A percentile compares a stretch with the other conserved stretches of the same genome.
phyloP scores from a whole-genome alignment of 2,113 vertebrate species.

The Nansenia antarctica region DNA sequence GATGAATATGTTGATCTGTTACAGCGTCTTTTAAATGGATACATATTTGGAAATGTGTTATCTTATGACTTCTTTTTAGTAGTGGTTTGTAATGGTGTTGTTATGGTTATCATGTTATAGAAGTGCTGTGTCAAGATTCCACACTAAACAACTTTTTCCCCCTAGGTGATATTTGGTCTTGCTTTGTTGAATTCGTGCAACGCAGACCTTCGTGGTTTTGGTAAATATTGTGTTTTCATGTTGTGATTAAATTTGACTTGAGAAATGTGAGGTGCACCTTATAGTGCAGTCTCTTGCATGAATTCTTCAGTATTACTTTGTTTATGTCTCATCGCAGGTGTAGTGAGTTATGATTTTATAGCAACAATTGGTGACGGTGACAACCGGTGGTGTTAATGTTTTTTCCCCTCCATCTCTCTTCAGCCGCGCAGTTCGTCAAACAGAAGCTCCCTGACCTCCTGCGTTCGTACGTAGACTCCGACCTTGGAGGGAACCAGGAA shows the following conservation, averaged over 20 bases:
- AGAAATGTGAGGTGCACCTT: too few species aligned
- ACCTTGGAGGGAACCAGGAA: conserved; percentile 98
- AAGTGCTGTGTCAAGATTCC: too few species aligned
- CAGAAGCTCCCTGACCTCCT: conserved; percentile 98
- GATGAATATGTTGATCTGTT: neutral
- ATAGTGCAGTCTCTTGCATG: too few species aligned
- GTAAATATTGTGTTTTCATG: conserved; percentile 75
- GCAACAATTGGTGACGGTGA: too few species aligned
- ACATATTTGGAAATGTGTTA: neutral
- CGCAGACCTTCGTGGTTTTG: conserved; percentile 93
- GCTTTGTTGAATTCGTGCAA: conserved; percentile 95
- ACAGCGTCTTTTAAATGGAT: too few species aligned
- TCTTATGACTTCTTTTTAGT: neutral
- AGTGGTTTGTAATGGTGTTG: too few species aligned
- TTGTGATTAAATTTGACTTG: neutral
- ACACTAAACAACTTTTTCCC: too few species aligned
- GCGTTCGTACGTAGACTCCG: conserved; percentile 97
- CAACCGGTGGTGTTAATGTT: too few species aligned
- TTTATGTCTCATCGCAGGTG: too few species aligned
- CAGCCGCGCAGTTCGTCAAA: conserved; percentile 96
- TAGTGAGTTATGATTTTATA: too few species aligned
- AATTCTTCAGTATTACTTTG: too few species aligned
- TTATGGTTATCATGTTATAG: too few species aligned
- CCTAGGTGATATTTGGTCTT: conserved; percentile 96
- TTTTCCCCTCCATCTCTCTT: neutral